Percentiles rank a stretch among this genome's conserved stretches.
phyloP scores from a whole-genome alignment of 2,888 invertebrate species.

The Caenorhabditis sulstoni region DNA sequence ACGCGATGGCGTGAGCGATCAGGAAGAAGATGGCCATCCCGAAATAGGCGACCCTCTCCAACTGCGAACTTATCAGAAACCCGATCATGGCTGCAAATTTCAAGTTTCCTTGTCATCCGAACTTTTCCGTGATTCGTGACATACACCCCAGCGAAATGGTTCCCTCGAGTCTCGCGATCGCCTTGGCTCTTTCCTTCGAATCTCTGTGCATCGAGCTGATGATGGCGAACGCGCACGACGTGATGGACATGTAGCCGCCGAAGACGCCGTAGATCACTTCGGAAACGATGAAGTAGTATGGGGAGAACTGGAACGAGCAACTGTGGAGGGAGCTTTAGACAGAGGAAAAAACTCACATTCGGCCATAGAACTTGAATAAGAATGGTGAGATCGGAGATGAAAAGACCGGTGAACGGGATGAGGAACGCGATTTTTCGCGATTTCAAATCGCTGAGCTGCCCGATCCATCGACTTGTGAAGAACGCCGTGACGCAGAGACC shows the following conservation, averaged over 20 bases:
- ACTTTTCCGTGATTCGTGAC: conserved; percentile 1
- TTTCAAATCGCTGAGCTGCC: conserved; percentile 58
- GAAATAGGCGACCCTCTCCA: conserved; percentile 36
- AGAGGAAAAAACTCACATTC: too few relatives aligned
- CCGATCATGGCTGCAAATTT: conserved; percentile 55
- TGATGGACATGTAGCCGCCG: conserved; percentile 68
- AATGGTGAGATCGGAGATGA: conserved; percentile 64
- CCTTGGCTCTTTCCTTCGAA: conserved; percentile 37
- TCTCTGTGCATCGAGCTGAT: conserved; percentile 42
- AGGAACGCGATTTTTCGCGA: conserved; percentile 64
- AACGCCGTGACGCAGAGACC: conserved; percentile 63
- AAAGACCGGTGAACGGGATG: conserved; percentile 64
- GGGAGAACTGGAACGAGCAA: conserved; percentile 35
- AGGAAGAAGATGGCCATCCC: conserved; percentile 45
- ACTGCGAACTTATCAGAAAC: conserved; percentile 49
- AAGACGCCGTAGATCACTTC: conserved; percentile 65
- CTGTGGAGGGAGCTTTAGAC: too few relatives aligned
- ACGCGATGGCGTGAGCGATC: conserved; percentile 40
- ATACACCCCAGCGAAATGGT: conserved; percentile 61
- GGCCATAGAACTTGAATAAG: conserved; percentile 56
- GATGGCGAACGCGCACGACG: conserved; percentile 58
- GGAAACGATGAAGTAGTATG: conserved; percentile 63
- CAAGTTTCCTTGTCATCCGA: background rate
- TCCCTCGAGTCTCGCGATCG: conserved; percentile 60
- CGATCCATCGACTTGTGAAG: conserved; percentile 58